Percentiles rank a stretch among this genome's conserved stretches.
Conservation (phyloP, 2,113 vertebrate genomes). For the Mobula hypostoma region DNA sequence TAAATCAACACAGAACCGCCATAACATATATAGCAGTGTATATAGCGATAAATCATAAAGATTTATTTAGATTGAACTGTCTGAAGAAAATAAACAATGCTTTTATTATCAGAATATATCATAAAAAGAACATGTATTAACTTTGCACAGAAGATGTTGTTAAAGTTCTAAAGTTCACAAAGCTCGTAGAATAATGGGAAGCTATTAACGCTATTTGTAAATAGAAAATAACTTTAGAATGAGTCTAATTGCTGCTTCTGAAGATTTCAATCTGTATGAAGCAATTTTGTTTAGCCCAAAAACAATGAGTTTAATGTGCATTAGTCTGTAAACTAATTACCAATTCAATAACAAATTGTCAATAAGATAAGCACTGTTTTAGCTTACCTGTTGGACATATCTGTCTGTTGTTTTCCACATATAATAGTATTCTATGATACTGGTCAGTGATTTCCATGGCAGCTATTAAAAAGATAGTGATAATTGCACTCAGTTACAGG, state of each 20-base stretch:
- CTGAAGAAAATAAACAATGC: not conserved
- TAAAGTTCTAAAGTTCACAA: too few species aligned
- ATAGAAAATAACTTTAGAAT: not conserved
- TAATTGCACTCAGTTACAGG: not conserved
- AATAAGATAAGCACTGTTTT: not conserved
- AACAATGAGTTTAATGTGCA: not conserved
- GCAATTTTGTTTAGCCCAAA: not conserved
- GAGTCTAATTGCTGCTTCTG: not conserved
- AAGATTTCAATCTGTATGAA: not conserved
- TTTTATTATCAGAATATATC: not conserved
- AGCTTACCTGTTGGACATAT: constrained; percentile 93
- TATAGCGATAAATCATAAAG: not conserved
- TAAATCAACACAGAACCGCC: not conserved
- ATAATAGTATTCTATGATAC: constrained; percentile 98
- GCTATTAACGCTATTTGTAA: not conserved
- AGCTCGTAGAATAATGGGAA: too few species aligned
- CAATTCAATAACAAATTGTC: not conserved
- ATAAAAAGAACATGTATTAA: not conserved
- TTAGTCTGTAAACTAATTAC: not conserved
- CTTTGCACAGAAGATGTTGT: not conserved
- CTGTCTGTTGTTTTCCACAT: constrained; percentile 99
- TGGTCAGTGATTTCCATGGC: constrained; percentile 94
- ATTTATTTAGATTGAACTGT: not conserved
- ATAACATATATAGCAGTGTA: not conserved
- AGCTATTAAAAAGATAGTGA: constrained; percentile 64